Evolutionary conservation across 1,140 invertebrate genomes (phyloP), one percentile per base, ranked within the genome.

Genomic region (Caenorhabditis latens): DNA sequence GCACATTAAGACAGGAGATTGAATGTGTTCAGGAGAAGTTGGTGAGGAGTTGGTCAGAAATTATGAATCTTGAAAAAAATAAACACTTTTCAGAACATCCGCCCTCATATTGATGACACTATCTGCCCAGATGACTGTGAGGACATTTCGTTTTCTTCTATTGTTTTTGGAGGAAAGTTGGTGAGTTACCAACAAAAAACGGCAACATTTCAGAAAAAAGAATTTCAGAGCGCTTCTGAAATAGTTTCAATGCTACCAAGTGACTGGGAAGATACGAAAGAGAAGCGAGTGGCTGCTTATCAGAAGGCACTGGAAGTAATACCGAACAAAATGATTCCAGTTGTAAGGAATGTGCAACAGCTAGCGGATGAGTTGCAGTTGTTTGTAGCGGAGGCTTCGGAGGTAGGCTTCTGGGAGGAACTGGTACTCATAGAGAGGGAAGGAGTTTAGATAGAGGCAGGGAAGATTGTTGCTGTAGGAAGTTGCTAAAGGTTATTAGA

Each of bases 181-280:
- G 85, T 86, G 61, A 19, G 40, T 21, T 13, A 32, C 24, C 2
- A 11, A 4, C 32, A 32, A 32, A 32, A 32, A 32, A 32, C n/a
- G 32, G 32, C 32, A 32, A 32, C 2, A 16, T 13, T 7, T n/a
- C 1, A 58, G 32, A 84, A 43, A 55, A 58, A 8, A 24, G 19
- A 24, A n/a, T 55, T 86, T 50, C 14, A 75, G 65, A 53, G 86
- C 32, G 24, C 86, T 14, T 65, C 65, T 24, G 86, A 90, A 53
- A 83, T 90, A 7, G 83, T 87, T 40, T 83, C 85, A 16, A 84
- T 87, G 50, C 82, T 90, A 5, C 89, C 89, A 14, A 86, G 84
- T 40, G 89, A 90, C 71, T 90, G 89, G 88, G 89, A 90, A 46
- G 89, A 90, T 48, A 88, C 85, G 65, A 90, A 90, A 75, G 89